Evolutionary conservation across 2,797 vertebrate species (phyloP).

Genomic region (Threskiornis aethiopicus): DNA sequence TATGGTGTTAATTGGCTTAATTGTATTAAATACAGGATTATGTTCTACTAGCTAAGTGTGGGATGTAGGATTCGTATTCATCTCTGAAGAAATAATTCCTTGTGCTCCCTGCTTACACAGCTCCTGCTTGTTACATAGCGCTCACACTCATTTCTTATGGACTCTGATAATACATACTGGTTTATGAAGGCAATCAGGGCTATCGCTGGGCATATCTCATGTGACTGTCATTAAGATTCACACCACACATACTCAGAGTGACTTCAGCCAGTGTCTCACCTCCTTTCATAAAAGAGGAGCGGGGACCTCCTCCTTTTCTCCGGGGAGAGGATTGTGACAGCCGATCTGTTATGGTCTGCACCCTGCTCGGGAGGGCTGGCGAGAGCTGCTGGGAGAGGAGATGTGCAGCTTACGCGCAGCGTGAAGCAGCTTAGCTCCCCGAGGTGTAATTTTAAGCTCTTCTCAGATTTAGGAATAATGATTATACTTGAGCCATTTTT

Average conservation of each 20-base stretch:
- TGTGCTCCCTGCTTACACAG: not conserved
- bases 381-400: not conserved
- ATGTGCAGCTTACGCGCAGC: not conserved
- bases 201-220: not conserved
- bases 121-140: not conserved
- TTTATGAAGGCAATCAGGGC: not conserved
- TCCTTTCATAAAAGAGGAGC: not conserved
- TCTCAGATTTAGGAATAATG: not conserved
- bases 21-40: not conserved
- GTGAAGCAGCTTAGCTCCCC: not conserved
- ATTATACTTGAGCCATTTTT: not conserved
- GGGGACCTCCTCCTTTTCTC: not conserved
- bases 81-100: not conserved
- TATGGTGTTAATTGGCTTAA: constrained; percentile 22
- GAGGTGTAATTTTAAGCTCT: constrained; percentile 1
- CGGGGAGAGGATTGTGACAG: not conserved
- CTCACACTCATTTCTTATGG: not conserved
- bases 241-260: not conserved
- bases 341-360: not conserved
- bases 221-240: not conserved
- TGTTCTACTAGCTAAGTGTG: not conserved
- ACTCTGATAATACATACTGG: not conserved
- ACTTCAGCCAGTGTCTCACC: not conserved
- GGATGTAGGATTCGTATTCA: not conserved
- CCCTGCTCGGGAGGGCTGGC: not conserved